phyloP scores from a whole-genome alignment of 2,888 invertebrate genomes.

The Reticulitermes lucifugus region DNA sequence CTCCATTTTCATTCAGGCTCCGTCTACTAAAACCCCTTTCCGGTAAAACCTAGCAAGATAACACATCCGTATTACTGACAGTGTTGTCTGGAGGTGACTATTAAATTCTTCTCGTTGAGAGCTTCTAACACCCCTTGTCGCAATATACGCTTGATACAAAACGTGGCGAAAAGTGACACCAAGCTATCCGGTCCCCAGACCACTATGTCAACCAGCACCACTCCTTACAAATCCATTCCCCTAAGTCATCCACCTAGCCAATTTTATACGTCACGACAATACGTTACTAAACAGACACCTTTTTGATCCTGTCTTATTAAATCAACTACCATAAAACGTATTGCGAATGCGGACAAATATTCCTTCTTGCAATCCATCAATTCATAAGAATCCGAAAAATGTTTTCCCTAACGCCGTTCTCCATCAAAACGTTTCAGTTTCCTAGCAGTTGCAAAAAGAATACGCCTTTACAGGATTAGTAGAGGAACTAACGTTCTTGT shows the following conservation, averaged over 20 bases:
- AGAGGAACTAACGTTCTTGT: too few relatives aligned
- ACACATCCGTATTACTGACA: neutral
- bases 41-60: neutral
- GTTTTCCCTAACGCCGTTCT: neutral
- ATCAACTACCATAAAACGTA: neutral
- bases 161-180: neutral
- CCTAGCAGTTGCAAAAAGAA: neutral
- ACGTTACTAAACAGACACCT: neutral
- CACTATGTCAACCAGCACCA: neutral
- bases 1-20: neutral
- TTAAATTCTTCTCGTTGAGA: neutral
- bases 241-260: neutral
- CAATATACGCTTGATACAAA: neutral
- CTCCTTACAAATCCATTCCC: neutral
- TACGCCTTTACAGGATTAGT: neutral
- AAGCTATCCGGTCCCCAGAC: neutral
- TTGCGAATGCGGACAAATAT: neutral
- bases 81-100: neutral
- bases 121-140: too few relatives aligned
- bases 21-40: neutral
- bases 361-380: neutral
- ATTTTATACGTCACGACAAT: constrained; percentile 12
- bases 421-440: neutral
- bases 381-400: neutral
- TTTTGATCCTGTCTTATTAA: neutral